Conservation (phyloP, 2,888 invertebrate genomes). For the Caenorhabditis doughertyi region DNA sequence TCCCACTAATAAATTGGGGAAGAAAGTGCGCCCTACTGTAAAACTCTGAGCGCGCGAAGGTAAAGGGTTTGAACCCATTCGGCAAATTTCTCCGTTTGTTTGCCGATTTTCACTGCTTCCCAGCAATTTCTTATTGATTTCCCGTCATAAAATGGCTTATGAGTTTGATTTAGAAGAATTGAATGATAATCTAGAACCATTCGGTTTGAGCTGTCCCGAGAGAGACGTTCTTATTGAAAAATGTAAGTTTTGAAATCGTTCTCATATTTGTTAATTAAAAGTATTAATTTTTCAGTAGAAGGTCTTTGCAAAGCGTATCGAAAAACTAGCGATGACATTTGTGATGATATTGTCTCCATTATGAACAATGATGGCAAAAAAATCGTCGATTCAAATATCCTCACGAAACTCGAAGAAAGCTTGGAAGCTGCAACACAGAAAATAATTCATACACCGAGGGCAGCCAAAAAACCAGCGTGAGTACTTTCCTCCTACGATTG, state of each 20-base stretch:
- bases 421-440: constrained; percentile 30
- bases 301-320: constrained; percentile 41
- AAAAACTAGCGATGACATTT: constrained; percentile 48
- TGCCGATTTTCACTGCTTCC: background rate
- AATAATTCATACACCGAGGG: constrained; percentile 38
- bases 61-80: constrained; percentile 19
- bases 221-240: constrained; percentile 25
- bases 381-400: constrained; percentile 29
- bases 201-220: constrained; percentile 40
- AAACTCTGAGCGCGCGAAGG: constrained; percentile 37
- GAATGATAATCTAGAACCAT: constrained; percentile 53
- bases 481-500: background rate
- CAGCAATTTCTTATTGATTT: no score
- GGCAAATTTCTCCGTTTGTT: background rate
- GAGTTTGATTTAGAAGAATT: constrained; percentile 59
- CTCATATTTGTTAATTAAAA: background rate
- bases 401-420: constrained; percentile 41
- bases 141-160: constrained; percentile 51
- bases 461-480: constrained; percentile 50
- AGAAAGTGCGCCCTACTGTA: constrained; percentile 39
- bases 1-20: background rate
- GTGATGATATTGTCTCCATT: constrained; percentile 53
- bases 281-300: constrained; percentile 38
- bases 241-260: constrained; percentile 37
- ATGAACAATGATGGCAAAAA: constrained; percentile 35